Evolutionary conservation across 2,797 vertebrate genomes (phyloP).

Genomic region (Bucorvus abyssinicus): DNA sequence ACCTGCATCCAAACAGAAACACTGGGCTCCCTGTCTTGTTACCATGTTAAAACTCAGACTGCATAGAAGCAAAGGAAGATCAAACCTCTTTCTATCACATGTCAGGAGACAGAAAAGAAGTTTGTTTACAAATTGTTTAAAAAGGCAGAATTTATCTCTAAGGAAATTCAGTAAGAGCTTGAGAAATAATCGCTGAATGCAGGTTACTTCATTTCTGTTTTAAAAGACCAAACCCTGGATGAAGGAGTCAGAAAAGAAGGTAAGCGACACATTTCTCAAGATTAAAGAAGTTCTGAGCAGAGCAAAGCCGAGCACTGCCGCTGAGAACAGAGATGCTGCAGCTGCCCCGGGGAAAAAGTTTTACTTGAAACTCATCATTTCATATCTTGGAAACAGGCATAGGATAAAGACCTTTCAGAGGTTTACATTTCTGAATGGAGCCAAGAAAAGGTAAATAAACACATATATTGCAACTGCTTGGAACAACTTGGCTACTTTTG

Average conservation of each 20-base stretch:
- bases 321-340: not conserved
- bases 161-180: not conserved
- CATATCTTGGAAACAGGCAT: not conserved
- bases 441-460: not conserved
- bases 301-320: rapidly evolving
- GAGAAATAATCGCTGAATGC: not conserved
- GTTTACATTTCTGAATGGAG: not conserved
- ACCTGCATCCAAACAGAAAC: not conserved
- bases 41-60: not conserved
- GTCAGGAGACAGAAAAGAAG: not conserved
- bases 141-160: not conserved
- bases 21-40: not conserved
- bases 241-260: not conserved
- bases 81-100: not conserved
- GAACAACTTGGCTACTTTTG: not conserved
- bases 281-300: not conserved
- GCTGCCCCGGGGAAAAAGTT: not conserved
- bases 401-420: not conserved
- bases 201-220: not conserved
- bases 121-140: not conserved
- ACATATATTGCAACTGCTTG: not conserved
- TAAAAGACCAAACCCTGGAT: not conserved
- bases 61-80: not conserved
- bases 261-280: not conserved
- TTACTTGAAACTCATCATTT: not conserved